Percentiles rank a stretch among this genome's conserved stretches.
These are phyloP conservation scores for Silvanus unidentatus DNA, from an alignment of 2,888 invertebrate species.

Conservation along the genomic window DNA sequence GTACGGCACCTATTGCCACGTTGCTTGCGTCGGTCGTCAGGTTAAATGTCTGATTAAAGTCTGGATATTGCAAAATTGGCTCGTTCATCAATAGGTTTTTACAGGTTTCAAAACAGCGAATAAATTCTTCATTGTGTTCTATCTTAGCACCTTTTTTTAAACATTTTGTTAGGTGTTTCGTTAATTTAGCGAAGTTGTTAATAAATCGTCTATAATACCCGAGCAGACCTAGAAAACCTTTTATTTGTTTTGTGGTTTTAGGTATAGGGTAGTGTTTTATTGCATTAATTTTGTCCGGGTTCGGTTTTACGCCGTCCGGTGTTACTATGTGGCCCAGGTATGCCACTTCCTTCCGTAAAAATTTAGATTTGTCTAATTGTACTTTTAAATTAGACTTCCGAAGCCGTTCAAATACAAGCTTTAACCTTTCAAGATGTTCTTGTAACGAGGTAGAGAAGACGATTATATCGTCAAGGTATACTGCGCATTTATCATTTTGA, in stretches of 20 bases:
- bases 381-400: slow-evolving; percentile 24
- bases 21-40: slow-evolving; percentile 19
- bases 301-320: slow-evolving; percentile 29
- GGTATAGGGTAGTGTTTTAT: slow-evolving; percentile 22
- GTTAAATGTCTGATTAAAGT: slow-evolving; percentile 16
- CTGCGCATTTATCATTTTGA: slow-evolving; percentile 21
- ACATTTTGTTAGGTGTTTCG: slow-evolving; percentile 9
- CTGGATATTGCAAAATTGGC: slow-evolving; percentile 17
- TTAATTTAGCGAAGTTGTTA: slow-evolving; percentile 7
- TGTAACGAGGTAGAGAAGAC: slow-evolving; percentile 27
- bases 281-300: slow-evolving; percentile 28
- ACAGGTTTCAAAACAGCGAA: slow-evolving; percentile 9
- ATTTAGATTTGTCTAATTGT: slow-evolving; percentile 16
- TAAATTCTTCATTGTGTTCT: slow-evolving; percentile 13
- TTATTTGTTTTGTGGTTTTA: slow-evolving; percentile 27
- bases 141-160: slow-evolving; percentile 9
- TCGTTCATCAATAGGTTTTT: slow-evolving; percentile 13
- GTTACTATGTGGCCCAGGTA: slow-evolving; percentile 33
- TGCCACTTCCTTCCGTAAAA: slow-evolving; percentile 19
- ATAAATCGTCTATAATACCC: slow-evolving; percentile 22
- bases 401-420: slow-evolving; percentile 23
- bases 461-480: slow-evolving; percentile 34
- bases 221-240: slow-evolving; percentile 22
- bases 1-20: slow-evolving; percentile 14
- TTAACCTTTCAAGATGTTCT: slow-evolving; percentile 25